These are phyloP conservation scores for Microtus pennsylvanicus DNA, from an alignment of 2,113 vertebrate species.

Conservation along the genomic window DNA sequence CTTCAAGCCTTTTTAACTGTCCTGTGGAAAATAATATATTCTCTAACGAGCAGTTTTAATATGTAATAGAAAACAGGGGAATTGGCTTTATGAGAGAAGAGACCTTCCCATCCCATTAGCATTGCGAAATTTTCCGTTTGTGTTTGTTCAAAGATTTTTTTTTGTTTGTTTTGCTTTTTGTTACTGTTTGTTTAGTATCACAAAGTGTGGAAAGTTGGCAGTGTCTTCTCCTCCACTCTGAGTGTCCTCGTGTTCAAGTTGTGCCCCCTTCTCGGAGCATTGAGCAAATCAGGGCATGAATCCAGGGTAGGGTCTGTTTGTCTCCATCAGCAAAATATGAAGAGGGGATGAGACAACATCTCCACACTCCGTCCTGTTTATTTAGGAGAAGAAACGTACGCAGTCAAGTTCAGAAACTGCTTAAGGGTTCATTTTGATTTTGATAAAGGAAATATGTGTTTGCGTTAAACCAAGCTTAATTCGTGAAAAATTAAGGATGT, in stretches of 20 bases:
- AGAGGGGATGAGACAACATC: background rate
- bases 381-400: constrained; percentile 7
- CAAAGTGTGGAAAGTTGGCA: constrained; percentile 52
- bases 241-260: constrained; percentile 2
- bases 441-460: background rate
- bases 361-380: background rate
- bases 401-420: constrained; percentile 55
- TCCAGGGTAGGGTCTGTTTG: background rate
- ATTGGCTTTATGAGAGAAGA: constrained; percentile 52
- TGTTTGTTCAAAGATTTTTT: constrained; percentile 27
- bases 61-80: constrained; percentile 55
- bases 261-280: background rate
- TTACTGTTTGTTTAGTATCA: constrained; percentile 54
- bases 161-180: constrained; percentile 30
- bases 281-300: background rate
- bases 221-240: constrained; percentile 21
- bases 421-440: background rate
- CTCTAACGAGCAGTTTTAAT: constrained; percentile 59
- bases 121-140: constrained; percentile 60
- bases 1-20: constrained; percentile 29
- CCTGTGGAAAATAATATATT: constrained; percentile 52
- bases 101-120: constrained; percentile 24
- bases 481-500: background rate
- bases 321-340: background rate
- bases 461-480: background rate